A percentile compares a stretch with the other conserved stretches of the same genome.
phyloP scores from a whole-genome alignment of 2,113 vertebrate species.

The Hucho hucho region DNA sequence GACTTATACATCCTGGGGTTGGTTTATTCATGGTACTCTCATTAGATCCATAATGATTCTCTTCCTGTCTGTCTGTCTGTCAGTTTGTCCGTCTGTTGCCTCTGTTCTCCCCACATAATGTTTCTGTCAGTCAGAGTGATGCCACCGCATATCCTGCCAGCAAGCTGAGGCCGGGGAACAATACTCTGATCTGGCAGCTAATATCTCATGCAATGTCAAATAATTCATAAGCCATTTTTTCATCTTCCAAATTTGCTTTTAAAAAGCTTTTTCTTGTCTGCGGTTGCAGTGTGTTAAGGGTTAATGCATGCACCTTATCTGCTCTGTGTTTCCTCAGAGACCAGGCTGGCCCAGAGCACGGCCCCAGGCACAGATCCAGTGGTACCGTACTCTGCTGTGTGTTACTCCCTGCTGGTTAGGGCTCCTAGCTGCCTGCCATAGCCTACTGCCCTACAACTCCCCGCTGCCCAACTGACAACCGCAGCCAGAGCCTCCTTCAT shows the following conservation, averaged over 20 bases:
- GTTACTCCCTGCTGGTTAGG: background rate
- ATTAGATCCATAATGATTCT: constrained; percentile 3
- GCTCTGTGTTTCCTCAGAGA: background rate
- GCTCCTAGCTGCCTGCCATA: no score
- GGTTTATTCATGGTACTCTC: constrained; percentile 38
- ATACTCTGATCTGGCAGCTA: background rate
- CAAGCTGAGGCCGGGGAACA: no score
- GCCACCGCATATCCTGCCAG: background rate
- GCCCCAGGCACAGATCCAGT: background rate
- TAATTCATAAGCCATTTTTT: background rate
- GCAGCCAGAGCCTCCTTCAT: background rate
- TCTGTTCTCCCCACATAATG: background rate
- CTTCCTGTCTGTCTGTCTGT: background rate
- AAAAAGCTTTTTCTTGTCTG: background rate
- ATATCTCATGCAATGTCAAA: background rate
- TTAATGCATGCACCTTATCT: background rate
- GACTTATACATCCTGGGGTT: constrained; percentile 34
- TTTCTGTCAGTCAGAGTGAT: background rate
- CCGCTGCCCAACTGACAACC: background rate
- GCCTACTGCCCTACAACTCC: background rate
- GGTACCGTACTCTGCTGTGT: background rate
- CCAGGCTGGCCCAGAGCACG: background rate
- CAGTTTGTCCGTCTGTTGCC: background rate
- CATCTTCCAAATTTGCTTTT: background rate
- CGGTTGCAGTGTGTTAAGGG: background rate